Conservation (phyloP, 2,888 invertebrate genomes). For the Linyphia triangularis region DNA sequence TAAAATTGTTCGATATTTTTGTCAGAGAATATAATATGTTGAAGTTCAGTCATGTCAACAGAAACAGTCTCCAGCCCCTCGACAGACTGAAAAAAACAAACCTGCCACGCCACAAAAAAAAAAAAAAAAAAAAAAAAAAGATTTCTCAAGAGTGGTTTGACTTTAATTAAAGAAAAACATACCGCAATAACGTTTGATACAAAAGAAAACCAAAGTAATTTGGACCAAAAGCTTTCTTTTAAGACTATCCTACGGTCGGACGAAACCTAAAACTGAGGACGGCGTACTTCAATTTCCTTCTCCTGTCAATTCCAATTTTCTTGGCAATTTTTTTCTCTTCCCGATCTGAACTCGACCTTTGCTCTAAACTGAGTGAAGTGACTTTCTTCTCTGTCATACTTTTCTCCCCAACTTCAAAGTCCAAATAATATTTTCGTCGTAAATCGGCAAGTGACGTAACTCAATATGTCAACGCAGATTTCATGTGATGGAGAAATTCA, state of each 20-base stretch:
- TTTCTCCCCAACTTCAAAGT: not conserved
- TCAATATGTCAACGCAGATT: not conserved
- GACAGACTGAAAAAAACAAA: too few species aligned
- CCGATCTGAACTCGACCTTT: not conserved
- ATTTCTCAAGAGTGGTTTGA: not conserved
- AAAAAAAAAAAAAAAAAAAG: too few species aligned
- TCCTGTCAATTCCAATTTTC: slow-evolving; percentile 1
- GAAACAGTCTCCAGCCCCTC: too few species aligned
- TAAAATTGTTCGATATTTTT: too few species aligned
- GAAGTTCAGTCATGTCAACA: too few species aligned
- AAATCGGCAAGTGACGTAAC: not conserved
- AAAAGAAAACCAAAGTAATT: not conserved
- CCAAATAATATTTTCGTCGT: not conserved
- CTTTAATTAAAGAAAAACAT: not conserved
- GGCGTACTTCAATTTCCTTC: slow-evolving; percentile 4
- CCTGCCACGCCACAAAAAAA: too few species aligned
- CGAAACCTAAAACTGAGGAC: not conserved
- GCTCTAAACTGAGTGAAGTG: not conserved
- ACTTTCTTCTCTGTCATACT: not conserved
- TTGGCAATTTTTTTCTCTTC: not conserved
- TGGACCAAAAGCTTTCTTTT: not conserved
- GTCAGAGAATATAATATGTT: too few species aligned
- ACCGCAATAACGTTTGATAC: not conserved
- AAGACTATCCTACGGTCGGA: not conserved
- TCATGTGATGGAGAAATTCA: not conserved